phyloP scores from a whole-genome alignment of 2,113 vertebrate genomes.

The Sinocyclocheilus grahami region DNA sequence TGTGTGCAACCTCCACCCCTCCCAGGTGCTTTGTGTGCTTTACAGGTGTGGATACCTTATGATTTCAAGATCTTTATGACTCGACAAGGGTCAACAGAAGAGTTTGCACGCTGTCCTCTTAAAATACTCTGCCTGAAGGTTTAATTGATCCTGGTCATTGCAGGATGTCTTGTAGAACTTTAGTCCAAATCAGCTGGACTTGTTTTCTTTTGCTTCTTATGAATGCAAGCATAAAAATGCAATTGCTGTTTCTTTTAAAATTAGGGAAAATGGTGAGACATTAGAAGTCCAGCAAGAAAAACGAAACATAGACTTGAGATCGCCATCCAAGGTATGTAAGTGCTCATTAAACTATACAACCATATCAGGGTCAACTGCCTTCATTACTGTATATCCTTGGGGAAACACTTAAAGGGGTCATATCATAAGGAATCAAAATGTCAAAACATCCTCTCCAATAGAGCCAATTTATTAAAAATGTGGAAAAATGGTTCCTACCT shows the following conservation, averaged over 20 bases:
- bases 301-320: constrained; percentile 47
- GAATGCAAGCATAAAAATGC: background rate
- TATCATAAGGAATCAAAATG: background rate
- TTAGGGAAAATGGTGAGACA: constrained; percentile 44
- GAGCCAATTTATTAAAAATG: background rate
- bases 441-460: background rate
- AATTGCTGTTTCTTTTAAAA: background rate
- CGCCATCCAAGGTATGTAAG: constrained; percentile 68
- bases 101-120: constrained; percentile 34
- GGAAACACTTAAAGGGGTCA: background rate
- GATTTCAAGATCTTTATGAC: constrained; percentile 58
- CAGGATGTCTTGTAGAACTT: background rate
- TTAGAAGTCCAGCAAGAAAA: constrained; percentile 60
- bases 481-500: background rate
- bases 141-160: constrained; percentile 7
- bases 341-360: background rate
- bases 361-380: background rate
- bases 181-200: background rate
- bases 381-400: background rate
- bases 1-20: constrained; percentile 32
- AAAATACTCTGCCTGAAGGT: background rate
- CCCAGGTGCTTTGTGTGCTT: constrained; percentile 47
- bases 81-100: constrained; percentile 74
- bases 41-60: constrained; percentile 63
- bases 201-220: background rate